These are phyloP conservation scores for Cynocephalus volans DNA, from an alignment of 2,113 vertebrate species.

Conservation along the genomic window DNA sequence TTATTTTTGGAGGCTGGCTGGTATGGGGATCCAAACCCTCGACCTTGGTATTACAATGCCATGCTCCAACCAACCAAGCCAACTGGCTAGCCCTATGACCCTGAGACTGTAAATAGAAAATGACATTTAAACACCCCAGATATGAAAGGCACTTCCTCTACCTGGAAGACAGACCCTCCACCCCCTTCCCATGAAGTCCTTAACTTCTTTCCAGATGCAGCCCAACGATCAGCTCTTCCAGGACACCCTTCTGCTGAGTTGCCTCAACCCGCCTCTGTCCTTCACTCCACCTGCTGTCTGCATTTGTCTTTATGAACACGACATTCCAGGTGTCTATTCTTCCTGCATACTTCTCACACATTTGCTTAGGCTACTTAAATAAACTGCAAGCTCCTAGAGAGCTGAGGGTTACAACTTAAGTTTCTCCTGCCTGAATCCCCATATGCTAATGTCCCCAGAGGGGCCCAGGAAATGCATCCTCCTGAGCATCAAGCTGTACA, in stretches of 20 bases:
- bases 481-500: background rate
- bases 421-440: background rate
- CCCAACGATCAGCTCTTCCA: background rate
- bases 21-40: no score
- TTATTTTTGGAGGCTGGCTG: no score
- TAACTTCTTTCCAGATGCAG: background rate
- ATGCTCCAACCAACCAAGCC: no score
- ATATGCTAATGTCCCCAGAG: background rate
- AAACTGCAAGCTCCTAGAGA: background rate
- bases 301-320: rapidly evolving
- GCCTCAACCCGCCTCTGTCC: background rate
- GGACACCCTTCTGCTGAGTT: background rate
- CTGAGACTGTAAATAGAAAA: background rate
- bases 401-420: background rate
- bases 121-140: no score
- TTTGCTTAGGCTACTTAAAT: no score
- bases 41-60: no score
- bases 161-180: background rate
- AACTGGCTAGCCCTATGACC: no score
- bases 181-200: background rate
- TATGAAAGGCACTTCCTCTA: background rate
- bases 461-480: background rate
- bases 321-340: background rate
- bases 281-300: background rate
- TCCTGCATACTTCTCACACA: background rate